Percentiles rank a stretch among this genome's conserved stretches.
phyloP scores from a whole-genome alignment of 35 echinoderm and acorn worm species.

The Holothuria glaberrima region DNA sequence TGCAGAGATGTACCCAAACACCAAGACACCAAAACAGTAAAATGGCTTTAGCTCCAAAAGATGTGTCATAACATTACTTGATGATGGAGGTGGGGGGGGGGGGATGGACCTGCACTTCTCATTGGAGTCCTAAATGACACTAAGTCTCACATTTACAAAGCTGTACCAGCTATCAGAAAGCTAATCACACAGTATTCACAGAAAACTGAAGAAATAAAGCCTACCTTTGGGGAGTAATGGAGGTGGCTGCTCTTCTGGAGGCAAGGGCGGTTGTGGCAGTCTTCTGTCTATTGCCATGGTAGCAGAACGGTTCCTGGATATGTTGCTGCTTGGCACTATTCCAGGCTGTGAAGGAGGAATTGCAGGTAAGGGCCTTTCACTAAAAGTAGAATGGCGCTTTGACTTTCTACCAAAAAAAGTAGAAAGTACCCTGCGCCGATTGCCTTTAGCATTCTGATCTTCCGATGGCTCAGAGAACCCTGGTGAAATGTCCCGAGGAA shows the following conservation, averaged over 20 bases:
- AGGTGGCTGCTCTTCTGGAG: slow-evolving; percentile 30
- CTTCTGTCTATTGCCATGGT: slow-evolving; percentile 34
- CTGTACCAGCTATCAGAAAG: too few relatives aligned
- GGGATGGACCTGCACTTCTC: too few relatives aligned
- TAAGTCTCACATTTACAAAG: too few relatives aligned
- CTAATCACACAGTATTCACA: too few relatives aligned
- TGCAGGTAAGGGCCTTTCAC: slow-evolving; percentile 45
- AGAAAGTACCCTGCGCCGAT: neutral
- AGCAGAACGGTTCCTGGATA: slow-evolving; percentile 22
- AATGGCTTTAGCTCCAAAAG: too few relatives aligned
- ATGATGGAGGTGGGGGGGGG: too few relatives aligned
- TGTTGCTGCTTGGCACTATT: neutral
- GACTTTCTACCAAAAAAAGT: neutral
- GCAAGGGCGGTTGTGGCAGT: slow-evolving; percentile 2
- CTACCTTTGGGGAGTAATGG: slow-evolving; percentile 33
- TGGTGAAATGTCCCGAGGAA: slow-evolving; percentile 9
- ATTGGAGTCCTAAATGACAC: too few relatives aligned
- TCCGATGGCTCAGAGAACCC: slow-evolving; percentile 29
- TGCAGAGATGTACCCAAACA: too few relatives aligned
- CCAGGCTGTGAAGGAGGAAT: slow-evolving; percentile 38
- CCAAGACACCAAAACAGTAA: too few relatives aligned
- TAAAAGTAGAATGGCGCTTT: slow-evolving; percentile 45
- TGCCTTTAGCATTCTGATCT: neutral
- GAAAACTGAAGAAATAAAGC: neutral
- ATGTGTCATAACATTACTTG: too few relatives aligned